Evolutionary conservation across 2,113 vertebrate genomes (phyloP).

Genomic region (Apeltes quadracus): DNA sequence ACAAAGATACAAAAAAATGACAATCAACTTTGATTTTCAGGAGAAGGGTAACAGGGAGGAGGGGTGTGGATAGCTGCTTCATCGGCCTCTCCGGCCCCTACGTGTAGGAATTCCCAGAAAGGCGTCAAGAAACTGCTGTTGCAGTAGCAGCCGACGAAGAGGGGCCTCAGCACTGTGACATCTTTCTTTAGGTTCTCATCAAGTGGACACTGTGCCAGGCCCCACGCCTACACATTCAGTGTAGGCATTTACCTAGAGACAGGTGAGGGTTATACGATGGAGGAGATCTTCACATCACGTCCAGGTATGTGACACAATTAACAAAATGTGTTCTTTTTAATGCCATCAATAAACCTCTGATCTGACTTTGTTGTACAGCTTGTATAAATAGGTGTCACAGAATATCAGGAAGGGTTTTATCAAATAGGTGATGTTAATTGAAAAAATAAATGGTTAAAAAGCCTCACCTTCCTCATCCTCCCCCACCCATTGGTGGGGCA

Average conservation of each 20-base stretch:
- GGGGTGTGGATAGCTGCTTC: slow-evolving; percentile 61
- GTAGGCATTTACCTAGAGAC: slow-evolving; percentile 92
- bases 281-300: background rate
- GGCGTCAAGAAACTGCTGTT: slow-evolving; percentile 87
- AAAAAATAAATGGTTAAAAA: background rate
- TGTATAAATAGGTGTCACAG: background rate
- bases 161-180: slow-evolving; percentile 50
- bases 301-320: background rate
- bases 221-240: slow-evolving; percentile 84
- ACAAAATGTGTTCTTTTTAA: background rate
- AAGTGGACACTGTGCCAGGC: slow-evolving; percentile 53
- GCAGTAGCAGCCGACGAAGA: slow-evolving; percentile 83
- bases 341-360: background rate
- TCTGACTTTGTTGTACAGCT: background rate
- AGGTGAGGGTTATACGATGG: background rate
- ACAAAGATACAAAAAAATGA: slow-evolving; percentile 51
- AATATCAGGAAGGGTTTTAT: background rate
- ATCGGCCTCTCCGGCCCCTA: slow-evolving; percentile 89
- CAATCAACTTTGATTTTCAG: slow-evolving; percentile 18
- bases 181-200: slow-evolving; percentile 5
- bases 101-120: slow-evolving; percentile 88
- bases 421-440: background rate
- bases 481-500: slow-evolving; percentile 94
- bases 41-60: slow-evolving; percentile 3
- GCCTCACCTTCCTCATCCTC: slow-evolving; percentile 98